Evolutionary conservation across 2,113 vertebrate species (phyloP).

Genomic region (Cyphomyrus plagiostoma): DNA sequence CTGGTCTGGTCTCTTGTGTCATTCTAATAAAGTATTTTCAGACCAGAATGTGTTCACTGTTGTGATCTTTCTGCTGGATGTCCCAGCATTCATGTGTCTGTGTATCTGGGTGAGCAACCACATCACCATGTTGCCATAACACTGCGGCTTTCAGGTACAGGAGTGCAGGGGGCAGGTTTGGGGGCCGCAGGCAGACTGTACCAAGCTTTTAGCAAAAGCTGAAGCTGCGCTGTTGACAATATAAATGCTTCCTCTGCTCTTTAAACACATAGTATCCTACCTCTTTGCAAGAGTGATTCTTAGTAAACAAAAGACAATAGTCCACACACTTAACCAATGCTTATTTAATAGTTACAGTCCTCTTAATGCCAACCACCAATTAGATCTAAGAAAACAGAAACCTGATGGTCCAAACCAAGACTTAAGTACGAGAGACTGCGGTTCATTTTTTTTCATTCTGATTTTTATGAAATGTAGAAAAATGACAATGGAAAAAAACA

Average conservation of each 20-base stretch:
- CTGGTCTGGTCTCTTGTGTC: slow-evolving; percentile 45
- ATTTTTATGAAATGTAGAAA: not conserved
- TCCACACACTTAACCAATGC: not conserved
- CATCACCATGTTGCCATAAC: slow-evolving; percentile 10
- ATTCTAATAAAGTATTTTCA: slow-evolving; percentile 49
- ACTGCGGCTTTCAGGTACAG: not conserved
- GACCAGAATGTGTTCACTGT: not conserved
- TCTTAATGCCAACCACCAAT: not conserved
- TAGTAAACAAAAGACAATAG: not conserved
- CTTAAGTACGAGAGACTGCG: not conserved
- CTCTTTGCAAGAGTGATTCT: not conserved
- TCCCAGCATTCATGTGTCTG: not conserved
- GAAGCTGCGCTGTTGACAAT: not conserved
- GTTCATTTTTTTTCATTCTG: not conserved
- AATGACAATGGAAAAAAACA: not conserved
- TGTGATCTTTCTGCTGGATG: not conserved
- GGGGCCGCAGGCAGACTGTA: not conserved
- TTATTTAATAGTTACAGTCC: not conserved
- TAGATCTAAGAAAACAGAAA: not conserved
- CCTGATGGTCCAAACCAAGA: not conserved
- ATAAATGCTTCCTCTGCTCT: not conserved
- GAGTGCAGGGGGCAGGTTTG: not conserved
- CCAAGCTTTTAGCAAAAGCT: not conserved
- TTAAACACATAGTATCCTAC: not conserved
- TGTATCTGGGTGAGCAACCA: not conserved